Evolutionary conservation across 2,888 invertebrate species (phyloP).

Genomic region (Lysandra bellargus): DNA sequence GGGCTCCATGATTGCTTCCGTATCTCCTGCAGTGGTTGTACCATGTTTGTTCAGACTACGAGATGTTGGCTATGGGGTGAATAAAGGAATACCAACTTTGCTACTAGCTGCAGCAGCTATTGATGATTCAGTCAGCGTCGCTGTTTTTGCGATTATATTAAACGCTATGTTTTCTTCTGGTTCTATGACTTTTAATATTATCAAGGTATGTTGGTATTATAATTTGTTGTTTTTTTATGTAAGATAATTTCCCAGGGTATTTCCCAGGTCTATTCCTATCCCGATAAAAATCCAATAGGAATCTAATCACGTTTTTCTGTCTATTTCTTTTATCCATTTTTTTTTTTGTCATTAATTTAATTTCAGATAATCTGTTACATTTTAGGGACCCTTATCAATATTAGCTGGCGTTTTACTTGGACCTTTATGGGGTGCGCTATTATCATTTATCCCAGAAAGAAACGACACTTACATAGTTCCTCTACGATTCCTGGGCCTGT

Average conservation of each 20-base stretch:
- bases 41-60: slow-evolving; percentile 89
- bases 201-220: slow-evolving; percentile 68
- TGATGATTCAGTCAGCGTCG: slow-evolving; percentile 95
- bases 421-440: slow-evolving; percentile 84
- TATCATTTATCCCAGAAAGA: slow-evolving; percentile 86
- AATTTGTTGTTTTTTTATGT: not conserved
- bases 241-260: not conserved
- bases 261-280: not conserved
- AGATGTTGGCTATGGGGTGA: slow-evolving; percentile 87
- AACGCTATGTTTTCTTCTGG: slow-evolving; percentile 89
- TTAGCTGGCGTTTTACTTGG: slow-evolving; percentile 86
- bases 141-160: slow-evolving; percentile 89
- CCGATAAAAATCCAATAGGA: too few relatives aligned
- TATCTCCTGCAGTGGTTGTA: slow-evolving; percentile 94
- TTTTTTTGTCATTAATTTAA: too few relatives aligned
- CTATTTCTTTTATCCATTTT: too few relatives aligned
- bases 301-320: too few relatives aligned
- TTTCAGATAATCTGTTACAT: slow-evolving; percentile 32
- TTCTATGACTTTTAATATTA: slow-evolving; percentile 81
- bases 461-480: slow-evolving; percentile 85
- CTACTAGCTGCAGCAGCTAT: slow-evolving; percentile 93
- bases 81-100: slow-evolving; percentile 93
- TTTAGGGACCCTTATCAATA: slow-evolving; percentile 84
- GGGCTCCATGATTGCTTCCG: slow-evolving; percentile 90
- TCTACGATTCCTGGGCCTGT: slow-evolving; percentile 84